These are phyloP conservation scores for Coreoperca whiteheadi DNA, from an alignment of 2,113 vertebrate species.

Conservation along the genomic window DNA sequence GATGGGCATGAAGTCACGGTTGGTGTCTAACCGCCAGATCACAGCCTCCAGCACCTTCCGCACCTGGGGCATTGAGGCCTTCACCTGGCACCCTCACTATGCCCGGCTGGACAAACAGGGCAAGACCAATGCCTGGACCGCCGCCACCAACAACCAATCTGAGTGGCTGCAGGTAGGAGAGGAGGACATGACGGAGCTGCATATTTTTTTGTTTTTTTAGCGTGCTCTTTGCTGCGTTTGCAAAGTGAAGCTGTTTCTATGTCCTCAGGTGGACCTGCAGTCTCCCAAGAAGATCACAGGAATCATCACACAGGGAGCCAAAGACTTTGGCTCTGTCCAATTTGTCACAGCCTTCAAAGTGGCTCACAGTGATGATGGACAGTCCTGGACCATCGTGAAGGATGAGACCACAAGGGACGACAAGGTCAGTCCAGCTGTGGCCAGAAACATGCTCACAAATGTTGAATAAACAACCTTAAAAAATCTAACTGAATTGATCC, in stretches of 20 bases:
- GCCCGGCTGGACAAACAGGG: slow-evolving; percentile 95
- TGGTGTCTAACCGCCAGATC: slow-evolving; percentile 89
- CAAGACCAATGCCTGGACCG: slow-evolving; percentile 96
- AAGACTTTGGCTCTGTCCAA: slow-evolving; percentile 94
- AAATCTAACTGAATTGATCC: background rate
- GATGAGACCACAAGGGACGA: slow-evolving; percentile 82
- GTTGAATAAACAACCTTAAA: background rate
- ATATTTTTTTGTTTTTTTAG: background rate
- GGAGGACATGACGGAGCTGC: background rate
- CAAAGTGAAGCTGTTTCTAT: background rate
- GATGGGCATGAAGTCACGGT: slow-evolving; percentile 91
- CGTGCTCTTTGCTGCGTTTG: background rate
- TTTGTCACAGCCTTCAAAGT: slow-evolving; percentile 93
- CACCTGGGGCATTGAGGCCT: slow-evolving; percentile 92
- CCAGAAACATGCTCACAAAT: background rate
- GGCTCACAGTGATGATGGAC: slow-evolving; percentile 88
- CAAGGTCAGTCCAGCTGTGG: slow-evolving; percentile 82
- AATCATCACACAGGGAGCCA: slow-evolving; percentile 95
- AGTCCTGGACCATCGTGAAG: slow-evolving; percentile 86
- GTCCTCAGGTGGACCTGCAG: slow-evolving; percentile 88
- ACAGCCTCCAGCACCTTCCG: slow-evolving; percentile 92
- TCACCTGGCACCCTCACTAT: slow-evolving; percentile 91
- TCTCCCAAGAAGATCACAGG: slow-evolving; percentile 89
- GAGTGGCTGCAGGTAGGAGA: slow-evolving; percentile 95
- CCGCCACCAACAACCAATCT: slow-evolving; percentile 78